A percentile compares a stretch with the other conserved stretches of the same genome.
Evolutionary conservation across 2,888 invertebrate genomes (phyloP).

Genomic region (Phymatocera aterrima): DNA sequence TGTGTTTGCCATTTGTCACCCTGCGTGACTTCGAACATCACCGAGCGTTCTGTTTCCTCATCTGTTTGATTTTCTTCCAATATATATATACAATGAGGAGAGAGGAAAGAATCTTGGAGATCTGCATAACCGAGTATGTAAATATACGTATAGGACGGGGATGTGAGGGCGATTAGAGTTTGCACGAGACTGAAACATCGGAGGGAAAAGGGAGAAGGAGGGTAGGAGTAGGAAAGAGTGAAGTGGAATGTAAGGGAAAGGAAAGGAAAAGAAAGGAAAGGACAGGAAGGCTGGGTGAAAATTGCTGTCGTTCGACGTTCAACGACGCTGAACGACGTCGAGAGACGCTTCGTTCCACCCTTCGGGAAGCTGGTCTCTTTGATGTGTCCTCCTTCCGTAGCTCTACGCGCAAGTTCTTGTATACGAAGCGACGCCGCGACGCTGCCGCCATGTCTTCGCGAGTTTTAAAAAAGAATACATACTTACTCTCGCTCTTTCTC

Average conservation of each 20-base stretch:
- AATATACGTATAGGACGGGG: not conserved
- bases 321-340: conserved; percentile 38
- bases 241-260: conserved; percentile 6
- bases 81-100: not conserved
- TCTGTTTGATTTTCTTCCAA: not conserved
- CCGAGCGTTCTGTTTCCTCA: not conserved
- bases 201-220: not conserved
- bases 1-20: not conserved
- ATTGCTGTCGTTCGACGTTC: conserved; percentile 56
- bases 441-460: conserved; percentile 11
- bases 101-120: not conserved
- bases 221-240: not conserved
- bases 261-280: conserved; percentile 25
- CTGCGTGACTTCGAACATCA: not conserved
- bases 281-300: conserved; percentile 53
- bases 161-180: conserved; percentile 35
- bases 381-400: conserved; percentile 35
- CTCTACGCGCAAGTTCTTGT: conserved; percentile 13
- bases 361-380: conserved; percentile 28
- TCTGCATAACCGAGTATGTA: conserved; percentile 20
- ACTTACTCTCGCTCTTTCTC: not conserved
- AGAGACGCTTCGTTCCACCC: conserved; percentile 31
- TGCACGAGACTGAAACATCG: conserved; percentile 25
- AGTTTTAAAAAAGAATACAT: not conserved
- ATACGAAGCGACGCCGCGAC: conserved; percentile 28